Conservation (phyloP, 1,140 invertebrate species). For the Carcinoscorpius rotundicauda region DNA sequence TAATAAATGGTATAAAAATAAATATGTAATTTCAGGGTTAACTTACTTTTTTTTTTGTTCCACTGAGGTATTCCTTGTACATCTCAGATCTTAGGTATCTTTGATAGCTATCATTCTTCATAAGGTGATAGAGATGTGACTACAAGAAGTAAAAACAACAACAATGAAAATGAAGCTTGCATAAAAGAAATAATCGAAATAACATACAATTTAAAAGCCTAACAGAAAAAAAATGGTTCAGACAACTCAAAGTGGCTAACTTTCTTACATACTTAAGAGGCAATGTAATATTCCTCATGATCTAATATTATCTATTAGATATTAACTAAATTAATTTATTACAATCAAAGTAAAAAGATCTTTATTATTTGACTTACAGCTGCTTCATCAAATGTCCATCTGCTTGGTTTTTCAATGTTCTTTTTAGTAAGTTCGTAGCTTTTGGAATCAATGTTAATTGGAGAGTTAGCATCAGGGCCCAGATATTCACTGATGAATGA, state of each 20-base stretch:
- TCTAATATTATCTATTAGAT: too few relatives aligned
- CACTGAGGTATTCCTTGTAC: constrained; percentile 95
- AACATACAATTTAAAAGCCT: too few relatives aligned
- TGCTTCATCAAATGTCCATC: constrained; percentile 96
- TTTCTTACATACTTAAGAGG: too few relatives aligned
- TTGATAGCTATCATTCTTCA: constrained; percentile 98
- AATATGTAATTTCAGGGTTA: neutral
- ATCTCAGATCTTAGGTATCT: constrained; percentile 95
- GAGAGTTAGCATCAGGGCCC: constrained; percentile 82
- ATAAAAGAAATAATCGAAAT: too few relatives aligned
- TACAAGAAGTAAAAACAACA: constrained; percentile 36
- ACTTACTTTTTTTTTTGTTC: constrained; percentile 85
- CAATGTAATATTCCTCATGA: too few relatives aligned
- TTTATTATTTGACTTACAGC: constrained; percentile 48
- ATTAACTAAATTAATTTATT: too few relatives aligned
- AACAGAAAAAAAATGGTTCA: too few relatives aligned
- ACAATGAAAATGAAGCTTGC: neutral
- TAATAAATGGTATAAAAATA: too few relatives aligned
- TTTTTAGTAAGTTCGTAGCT: constrained; percentile 64
- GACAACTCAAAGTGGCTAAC: too few relatives aligned
- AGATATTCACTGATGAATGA: constrained; percentile 62
- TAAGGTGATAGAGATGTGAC: constrained; percentile 97
- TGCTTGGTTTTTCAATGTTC: constrained; percentile 57
- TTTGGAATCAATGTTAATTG: constrained; percentile 92
- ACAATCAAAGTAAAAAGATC: too few relatives aligned